These are phyloP conservation scores for Aphidius gifuensis DNA, from an alignment of 1,140 invertebrate genomes.

Conservation along the genomic window DNA sequence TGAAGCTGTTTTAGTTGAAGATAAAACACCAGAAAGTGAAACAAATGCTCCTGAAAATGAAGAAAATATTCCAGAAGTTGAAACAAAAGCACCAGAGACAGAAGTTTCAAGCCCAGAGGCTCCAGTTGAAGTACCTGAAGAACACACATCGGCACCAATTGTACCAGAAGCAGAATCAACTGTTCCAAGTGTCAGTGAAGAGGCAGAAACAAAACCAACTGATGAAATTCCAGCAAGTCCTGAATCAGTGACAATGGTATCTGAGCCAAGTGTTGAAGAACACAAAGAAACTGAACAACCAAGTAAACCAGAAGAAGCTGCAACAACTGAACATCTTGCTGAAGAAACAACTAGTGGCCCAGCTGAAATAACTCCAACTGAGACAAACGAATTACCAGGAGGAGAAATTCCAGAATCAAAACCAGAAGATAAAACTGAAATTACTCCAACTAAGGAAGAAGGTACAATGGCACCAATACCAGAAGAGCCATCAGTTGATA, in stretches of 20 bases:
- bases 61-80: slow-evolving; percentile 8
- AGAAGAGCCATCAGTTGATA: slow-evolving; percentile 11
- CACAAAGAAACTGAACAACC: slow-evolving; percentile 22
- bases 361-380: slow-evolving; percentile 17
- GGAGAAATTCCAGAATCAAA: slow-evolving; percentile 10
- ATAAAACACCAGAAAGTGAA: background rate
- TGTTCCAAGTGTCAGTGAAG: slow-evolving; percentile 12
- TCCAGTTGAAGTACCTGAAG: slow-evolving; percentile 15
- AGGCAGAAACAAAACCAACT: slow-evolving; percentile 13
- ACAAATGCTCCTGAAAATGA: slow-evolving; percentile 14
- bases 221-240: slow-evolving; percentile 8
- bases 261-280: slow-evolving; percentile 17
- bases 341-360: slow-evolving; percentile 17
- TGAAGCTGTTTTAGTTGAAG: too few relatives aligned
- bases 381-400: slow-evolving; percentile 22
- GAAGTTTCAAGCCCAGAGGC: slow-evolving; percentile 11
- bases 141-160: background rate
- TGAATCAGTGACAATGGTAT: slow-evolving; percentile 10
- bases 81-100: slow-evolving; percentile 21
- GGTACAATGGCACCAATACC: slow-evolving; percentile 1
- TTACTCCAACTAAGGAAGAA: slow-evolving; percentile 2
- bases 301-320: slow-evolving; percentile 20
- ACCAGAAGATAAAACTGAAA: background rate
- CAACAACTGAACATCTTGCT: slow-evolving; percentile 21
- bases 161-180: slow-evolving; percentile 3